phyloP scores from a whole-genome alignment of 2,113 vertebrate species.

The Eleginops maclovinus region DNA sequence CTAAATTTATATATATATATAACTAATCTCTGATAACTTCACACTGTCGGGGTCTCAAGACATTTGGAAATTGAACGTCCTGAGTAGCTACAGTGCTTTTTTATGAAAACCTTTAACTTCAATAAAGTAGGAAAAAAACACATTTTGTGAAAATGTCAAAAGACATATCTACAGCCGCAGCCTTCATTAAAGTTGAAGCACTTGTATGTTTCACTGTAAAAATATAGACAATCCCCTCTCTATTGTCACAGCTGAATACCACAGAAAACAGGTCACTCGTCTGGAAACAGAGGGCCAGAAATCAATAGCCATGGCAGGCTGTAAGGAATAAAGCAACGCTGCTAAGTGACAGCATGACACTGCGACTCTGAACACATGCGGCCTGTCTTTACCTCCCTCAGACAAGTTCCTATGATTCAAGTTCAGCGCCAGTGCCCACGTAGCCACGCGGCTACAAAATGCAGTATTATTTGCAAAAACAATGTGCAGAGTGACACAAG shows the following conservation, averaged over 20 bases:
- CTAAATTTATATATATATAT: too few relatives aligned
- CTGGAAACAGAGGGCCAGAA: constrained; percentile 50
- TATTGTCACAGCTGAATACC: constrained; percentile 57
- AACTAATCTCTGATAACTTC: constrained; percentile 27
- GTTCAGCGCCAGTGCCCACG: constrained; percentile 26
- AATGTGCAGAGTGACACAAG: constrained; percentile 43
- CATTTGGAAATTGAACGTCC: constrained; percentile 37
- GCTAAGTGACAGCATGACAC: constrained; percentile 62
- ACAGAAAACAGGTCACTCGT: constrained; percentile 62
- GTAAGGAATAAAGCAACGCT: constrained; percentile 60
- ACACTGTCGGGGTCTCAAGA: constrained; percentile 24
- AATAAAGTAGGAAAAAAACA: constrained; percentile 16
- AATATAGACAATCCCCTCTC: constrained; percentile 38
- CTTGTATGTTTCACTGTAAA: constrained; percentile 47
- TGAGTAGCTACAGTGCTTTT: constrained; percentile 36
- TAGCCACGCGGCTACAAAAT: constrained; percentile 10
- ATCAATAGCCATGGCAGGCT: constrained; percentile 62
- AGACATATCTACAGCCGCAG: constrained; percentile 35
- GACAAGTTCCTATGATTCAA: constrained; percentile 39
- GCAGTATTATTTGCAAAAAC: constrained; percentile 34
- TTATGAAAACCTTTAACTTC: constrained; percentile 29
- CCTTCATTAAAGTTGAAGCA: constrained; percentile 31
- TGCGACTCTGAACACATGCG: constrained; percentile 18
- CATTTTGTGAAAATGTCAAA: constrained; percentile 42
- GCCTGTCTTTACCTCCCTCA: constrained; percentile 26